These are phyloP conservation scores for Atractosteus spatula DNA, from an alignment of 2,113 vertebrate genomes.

Conservation along the genomic window DNA sequence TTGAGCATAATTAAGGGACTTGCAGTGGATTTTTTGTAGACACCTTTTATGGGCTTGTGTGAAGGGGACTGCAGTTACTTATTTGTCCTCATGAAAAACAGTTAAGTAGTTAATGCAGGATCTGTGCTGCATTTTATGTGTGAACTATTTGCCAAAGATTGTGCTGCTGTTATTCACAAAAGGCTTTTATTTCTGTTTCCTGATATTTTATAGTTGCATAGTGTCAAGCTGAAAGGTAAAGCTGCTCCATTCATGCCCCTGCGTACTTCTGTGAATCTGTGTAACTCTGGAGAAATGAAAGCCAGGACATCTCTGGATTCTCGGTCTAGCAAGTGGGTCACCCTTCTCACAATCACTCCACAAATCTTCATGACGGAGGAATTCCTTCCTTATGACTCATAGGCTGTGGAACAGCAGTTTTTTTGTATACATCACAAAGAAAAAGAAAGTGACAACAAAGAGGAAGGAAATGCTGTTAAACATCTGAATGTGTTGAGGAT, in stretches of 20 bases:
- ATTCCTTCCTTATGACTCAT: conserved; percentile 22
- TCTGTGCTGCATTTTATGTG: neutral
- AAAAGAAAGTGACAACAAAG: conserved; percentile 17
- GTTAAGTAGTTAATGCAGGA: conserved; percentile 4
- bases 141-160: neutral
- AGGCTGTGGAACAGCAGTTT: neutral
- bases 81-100: conserved; percentile 1
- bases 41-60: neutral
- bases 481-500: neutral
- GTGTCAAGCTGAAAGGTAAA: neutral
- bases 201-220: too few relatives aligned
- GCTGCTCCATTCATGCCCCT: neutral
- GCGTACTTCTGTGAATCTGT: too few relatives aligned
- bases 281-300: neutral
- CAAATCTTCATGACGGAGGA: neutral
- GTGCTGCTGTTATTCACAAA: neutral
- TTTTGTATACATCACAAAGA: conserved; percentile 5
- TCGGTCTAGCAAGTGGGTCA: neutral
- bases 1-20: neutral
- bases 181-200: neutral
- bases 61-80: neutral
- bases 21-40: conserved; percentile 6
- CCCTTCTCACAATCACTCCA: conserved; percentile 1
- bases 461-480: neutral
- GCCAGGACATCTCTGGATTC: neutral